Conservation (phyloP, 2,797 vertebrate species). For the Hipposideros larvatus region DNA sequence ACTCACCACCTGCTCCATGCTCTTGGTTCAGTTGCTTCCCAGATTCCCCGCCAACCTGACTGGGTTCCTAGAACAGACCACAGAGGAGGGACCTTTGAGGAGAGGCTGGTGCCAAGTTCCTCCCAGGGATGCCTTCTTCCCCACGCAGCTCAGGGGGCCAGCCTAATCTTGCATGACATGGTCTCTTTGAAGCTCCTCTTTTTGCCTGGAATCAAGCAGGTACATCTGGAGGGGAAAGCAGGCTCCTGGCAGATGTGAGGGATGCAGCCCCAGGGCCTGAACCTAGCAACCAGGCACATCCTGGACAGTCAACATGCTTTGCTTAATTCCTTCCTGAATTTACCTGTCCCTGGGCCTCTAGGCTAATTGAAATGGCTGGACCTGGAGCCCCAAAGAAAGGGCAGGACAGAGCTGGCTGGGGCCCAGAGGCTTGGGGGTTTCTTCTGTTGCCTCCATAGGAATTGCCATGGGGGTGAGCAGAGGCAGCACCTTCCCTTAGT, state of each 20-base stretch:
- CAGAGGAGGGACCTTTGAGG: neutral
- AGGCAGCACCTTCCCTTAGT: neutral
- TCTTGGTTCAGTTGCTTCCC: neutral
- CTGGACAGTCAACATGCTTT: slow-evolving; percentile 76
- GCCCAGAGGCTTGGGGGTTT: neutral
- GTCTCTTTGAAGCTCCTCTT: neutral
- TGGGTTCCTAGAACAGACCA: slow-evolving; percentile 67
- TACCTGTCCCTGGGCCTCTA: slow-evolving; percentile 35
- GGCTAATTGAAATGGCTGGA: neutral
- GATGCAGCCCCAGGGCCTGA: neutral
- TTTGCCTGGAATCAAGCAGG: neutral
- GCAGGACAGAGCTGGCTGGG: neutral
- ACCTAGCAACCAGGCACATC: slow-evolving; percentile 43
- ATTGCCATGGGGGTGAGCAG: neutral
- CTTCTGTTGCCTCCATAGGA: neutral
- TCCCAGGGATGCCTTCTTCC: neutral
- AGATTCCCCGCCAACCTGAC: neutral
- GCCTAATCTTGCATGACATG: neutral
- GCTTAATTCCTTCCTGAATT: slow-evolving; percentile 72
- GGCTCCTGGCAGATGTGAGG: neutral
- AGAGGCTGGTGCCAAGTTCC: neutral
- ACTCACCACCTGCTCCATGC: slow-evolving; percentile 66
- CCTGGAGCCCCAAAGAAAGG: neutral
- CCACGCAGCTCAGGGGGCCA: neutral
- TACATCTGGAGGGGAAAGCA: neutral